Evolutionary conservation across 1,140 invertebrate species (phyloP), one percentile per base, ranked within the genome.

Genomic region (Sinella curviseta): DNA sequence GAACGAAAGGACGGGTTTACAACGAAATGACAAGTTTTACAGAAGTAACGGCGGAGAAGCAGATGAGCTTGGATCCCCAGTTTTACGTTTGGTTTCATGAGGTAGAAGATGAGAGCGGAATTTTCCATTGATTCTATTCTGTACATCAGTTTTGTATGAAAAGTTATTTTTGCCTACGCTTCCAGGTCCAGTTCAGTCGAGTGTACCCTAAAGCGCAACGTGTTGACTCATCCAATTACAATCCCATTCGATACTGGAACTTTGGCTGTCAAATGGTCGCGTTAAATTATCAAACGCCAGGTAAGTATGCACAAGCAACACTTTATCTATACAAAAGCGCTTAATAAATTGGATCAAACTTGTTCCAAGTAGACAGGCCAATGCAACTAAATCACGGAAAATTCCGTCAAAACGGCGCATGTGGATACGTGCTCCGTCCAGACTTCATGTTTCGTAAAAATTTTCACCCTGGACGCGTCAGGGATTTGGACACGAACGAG

Each of bases 101-200:
- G 39, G 39, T n/a, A n/a, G n/a, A n/a, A n/a, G n/a, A n/a, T n/a
- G n/a, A n/a, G n/a, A n/a, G n/a, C n/a, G n/a, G n/a, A n/a, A n/a
- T n/a, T n/a, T n/a, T n/a, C n/a, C n/a, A n/a, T n/a, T n/a, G n/a
- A 98, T 99, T 96, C 97, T 95, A 35, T 98, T 96, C 1, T 98
- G 98, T 85, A 93, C n/a, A n/a, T n/a, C n/a, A n/a, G n/a, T n/a
- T n/a, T n/a, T n/a, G 14, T 67, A 77, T 28, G 55, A 73, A 0
- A 26, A 26, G 33, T 80, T 74, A 30, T 77, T 33, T 33, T 73
- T 77, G 34, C 39, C 39, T 48, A 48, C 39, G 39, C 17, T 70
- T 65, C 24, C 16, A 91, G 85, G 84, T 91, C 24, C 96, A 98
- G 87, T 92, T 99, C 73, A 97, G 94, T 83, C 89, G 96, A 67